A percentile compares a stretch with the other conserved stretches of the same genome.
Conservation (phyloP, 2,113 vertebrate species). For the Petromus typicus region DNA sequence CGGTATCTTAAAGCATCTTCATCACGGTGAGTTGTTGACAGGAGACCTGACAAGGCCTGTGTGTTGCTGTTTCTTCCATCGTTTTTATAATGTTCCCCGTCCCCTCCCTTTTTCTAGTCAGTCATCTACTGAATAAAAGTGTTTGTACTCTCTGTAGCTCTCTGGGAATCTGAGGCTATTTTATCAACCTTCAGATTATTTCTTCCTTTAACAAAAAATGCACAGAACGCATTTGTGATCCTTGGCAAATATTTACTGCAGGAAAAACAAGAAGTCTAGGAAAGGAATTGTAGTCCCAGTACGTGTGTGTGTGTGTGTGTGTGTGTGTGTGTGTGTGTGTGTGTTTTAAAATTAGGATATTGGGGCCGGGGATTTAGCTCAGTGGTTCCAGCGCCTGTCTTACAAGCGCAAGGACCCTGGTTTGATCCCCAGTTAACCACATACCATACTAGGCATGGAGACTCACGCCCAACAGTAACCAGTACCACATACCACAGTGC, state of each 20-base stretch:
- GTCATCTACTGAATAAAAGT: not conserved
- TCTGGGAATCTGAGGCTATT: slow-evolving; percentile 1
- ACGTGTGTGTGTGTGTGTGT: not conserved
- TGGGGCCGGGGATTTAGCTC: not conserved
- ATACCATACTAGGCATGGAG: no score
- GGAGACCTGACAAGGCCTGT: not conserved
- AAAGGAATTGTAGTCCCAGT: not conserved
- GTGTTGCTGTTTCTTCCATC: not conserved
- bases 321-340: not conserved
- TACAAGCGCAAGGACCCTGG: no score
- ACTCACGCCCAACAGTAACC: no score
- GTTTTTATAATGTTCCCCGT: not conserved
- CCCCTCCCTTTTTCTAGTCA: not conserved
- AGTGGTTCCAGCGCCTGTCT: no score
- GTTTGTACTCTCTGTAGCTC: not conserved
- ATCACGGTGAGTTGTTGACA: not conserved
- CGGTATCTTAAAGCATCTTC: not conserved
- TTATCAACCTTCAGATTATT: not conserved
- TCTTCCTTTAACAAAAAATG: slow-evolving; percentile 35
- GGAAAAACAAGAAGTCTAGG: not conserved
- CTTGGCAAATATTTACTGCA: not conserved
- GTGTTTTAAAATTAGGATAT: not conserved
- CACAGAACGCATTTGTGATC: not conserved
- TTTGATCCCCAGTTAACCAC: no score
- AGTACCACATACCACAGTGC: no score